phyloP scores from a whole-genome alignment of 1,140 invertebrate species.

The Parasteatoda tepidariorum region DNA sequence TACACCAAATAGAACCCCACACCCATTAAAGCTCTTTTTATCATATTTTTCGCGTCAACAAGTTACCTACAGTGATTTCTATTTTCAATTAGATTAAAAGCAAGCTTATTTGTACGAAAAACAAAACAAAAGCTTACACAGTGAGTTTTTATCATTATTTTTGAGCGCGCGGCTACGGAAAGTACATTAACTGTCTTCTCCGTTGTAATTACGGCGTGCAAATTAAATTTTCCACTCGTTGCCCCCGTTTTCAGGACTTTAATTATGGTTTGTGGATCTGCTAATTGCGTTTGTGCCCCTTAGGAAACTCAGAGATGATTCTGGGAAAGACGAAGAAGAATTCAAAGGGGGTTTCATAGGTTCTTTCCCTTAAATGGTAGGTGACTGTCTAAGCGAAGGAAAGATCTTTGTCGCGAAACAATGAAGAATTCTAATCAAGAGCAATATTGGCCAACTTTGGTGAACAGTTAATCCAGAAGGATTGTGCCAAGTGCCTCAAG shows the following conservation, averaged over 20 bases:
- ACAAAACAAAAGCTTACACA: too few relatives aligned
- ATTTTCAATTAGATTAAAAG: too few relatives aligned
- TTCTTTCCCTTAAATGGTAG: constrained; percentile 10
- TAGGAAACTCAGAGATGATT: not conserved
- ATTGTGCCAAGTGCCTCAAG: not conserved
- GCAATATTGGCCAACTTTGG: constrained; percentile 30
- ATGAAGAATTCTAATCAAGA: constrained; percentile 47
- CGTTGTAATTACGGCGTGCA: constrained; percentile 38
- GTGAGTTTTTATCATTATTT: too few relatives aligned
- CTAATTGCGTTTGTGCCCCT: constrained; percentile 47
- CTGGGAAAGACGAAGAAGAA: not conserved
- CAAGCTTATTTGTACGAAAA: too few relatives aligned
- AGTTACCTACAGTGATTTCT: too few relatives aligned
- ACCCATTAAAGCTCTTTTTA: too few relatives aligned
- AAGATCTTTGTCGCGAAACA: not conserved
- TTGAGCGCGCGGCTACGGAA: not conserved
- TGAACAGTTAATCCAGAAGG: constrained; percentile 8
- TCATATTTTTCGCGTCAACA: too few relatives aligned
- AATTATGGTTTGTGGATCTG: constrained; percentile 48
- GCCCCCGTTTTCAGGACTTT: constrained; percentile 31
- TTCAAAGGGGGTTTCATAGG: not conserved
- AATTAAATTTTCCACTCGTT: constrained; percentile 54
- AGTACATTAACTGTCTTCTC: constrained; percentile 30
- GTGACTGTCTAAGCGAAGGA: not conserved
- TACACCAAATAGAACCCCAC: too few relatives aligned